Percentiles rank a stretch among this genome's conserved stretches.
Evolutionary conservation across 2,113 vertebrate species (phyloP).

Genomic region (Paraplagusia blochii): DNA sequence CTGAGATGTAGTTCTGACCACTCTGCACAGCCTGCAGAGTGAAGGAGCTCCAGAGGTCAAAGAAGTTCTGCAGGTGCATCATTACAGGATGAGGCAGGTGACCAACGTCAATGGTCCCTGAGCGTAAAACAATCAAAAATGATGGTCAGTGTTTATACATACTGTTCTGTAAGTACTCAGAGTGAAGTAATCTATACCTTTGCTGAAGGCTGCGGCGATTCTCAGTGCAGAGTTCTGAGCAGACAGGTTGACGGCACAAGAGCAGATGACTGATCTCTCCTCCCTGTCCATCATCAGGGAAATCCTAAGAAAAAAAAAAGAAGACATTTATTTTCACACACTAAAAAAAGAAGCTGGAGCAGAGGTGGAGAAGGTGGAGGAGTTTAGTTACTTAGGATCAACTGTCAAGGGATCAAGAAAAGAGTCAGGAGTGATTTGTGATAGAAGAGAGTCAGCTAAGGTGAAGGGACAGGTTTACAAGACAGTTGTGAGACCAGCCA

Average conservation of each 20-base stretch:
- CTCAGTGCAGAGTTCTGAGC: constrained; percentile 80
- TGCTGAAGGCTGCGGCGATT: constrained; percentile 88
- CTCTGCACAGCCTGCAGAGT: constrained; percentile 81
- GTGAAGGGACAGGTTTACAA: too few species aligned
- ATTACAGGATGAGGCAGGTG: constrained; percentile 87
- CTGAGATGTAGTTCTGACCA: constrained; percentile 80
- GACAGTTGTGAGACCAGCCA: too few species aligned
- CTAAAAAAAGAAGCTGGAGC: too few species aligned
- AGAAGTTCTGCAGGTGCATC: constrained; percentile 88
- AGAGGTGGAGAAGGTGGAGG: too few species aligned
- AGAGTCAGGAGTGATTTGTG: too few species aligned
- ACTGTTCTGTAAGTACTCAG: too few species aligned
- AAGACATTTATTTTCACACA: too few species aligned
- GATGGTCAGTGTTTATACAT: not conserved
- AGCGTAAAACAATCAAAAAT: not conserved
- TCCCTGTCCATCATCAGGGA: constrained; percentile 86
- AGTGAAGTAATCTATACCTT: constrained; percentile 74
- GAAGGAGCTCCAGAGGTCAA: constrained; percentile 86
- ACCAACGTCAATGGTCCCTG: constrained; percentile 85
- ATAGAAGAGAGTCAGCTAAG: too few species aligned
- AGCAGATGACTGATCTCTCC: constrained; percentile 76
- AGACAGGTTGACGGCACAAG: constrained; percentile 71
- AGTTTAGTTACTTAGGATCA: too few species aligned
- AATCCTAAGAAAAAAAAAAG: constrained; percentile 70
- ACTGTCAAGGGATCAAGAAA: too few species aligned